phyloP scores from a whole-genome alignment of 2,113 vertebrate genomes.

The Aramus guarauna region DNA sequence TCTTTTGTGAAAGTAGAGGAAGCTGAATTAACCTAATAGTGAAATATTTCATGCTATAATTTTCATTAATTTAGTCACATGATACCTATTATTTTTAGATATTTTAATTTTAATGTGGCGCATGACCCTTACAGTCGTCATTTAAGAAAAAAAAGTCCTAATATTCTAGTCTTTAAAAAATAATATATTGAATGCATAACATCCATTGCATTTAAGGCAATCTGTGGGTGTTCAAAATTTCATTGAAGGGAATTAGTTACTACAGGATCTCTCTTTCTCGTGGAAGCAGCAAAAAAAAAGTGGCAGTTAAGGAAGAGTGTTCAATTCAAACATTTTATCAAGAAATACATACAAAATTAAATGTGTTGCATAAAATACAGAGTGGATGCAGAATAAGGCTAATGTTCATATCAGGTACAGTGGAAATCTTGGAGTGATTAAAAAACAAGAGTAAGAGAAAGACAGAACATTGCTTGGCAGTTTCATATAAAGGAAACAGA shows the following conservation, averaged over 20 bases:
- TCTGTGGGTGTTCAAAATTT: background rate
- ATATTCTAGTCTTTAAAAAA: background rate
- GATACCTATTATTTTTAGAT: background rate
- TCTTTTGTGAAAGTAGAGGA: background rate
- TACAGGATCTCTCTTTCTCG: background rate
- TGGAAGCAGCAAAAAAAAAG: background rate
- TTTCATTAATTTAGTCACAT: background rate
- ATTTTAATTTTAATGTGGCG: background rate
- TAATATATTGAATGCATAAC: background rate
- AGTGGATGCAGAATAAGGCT: background rate
- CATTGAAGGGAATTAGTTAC: background rate
- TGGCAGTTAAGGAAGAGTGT: background rate
- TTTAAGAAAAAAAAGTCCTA: background rate
- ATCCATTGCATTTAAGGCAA: background rate
- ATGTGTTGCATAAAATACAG: background rate
- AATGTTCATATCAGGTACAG: background rate
- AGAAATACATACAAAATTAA: background rate
- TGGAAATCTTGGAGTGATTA: background rate
- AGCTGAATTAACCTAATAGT: background rate
- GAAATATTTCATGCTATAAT: background rate
- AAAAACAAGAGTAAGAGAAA: background rate
- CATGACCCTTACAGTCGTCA: background rate
- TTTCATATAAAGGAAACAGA: background rate
- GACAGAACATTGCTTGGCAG: background rate
- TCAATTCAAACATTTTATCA: background rate